These are phyloP conservation scores for Nomada fucata DNA, from an alignment of 2,888 invertebrate genomes.

Conservation along the genomic window DNA sequence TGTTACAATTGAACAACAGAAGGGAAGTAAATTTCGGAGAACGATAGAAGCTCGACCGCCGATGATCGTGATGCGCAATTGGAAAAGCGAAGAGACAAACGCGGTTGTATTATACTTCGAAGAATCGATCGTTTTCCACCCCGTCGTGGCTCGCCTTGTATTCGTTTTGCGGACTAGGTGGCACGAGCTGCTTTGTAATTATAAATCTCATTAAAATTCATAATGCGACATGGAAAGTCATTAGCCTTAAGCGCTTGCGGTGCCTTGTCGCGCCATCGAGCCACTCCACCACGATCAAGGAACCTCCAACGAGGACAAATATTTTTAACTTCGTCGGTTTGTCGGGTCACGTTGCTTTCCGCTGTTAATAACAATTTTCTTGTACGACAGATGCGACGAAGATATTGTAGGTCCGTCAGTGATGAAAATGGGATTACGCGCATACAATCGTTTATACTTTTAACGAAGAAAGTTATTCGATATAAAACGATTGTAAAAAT, in stretches of 20 bases:
- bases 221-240: slow-evolving; percentile 75
- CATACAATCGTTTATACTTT: neutral
- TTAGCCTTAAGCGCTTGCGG: slow-evolving; percentile 71
- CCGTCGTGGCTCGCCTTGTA: slow-evolving; percentile 14
- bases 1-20: neutral
- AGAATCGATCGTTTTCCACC: slow-evolving; percentile 30
- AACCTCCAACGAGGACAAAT: slow-evolving; percentile 28
- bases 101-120: neutral
- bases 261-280: slow-evolving; percentile 30
- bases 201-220: slow-evolving; percentile 82
- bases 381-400: neutral
- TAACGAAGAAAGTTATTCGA: neutral
- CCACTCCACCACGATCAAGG: slow-evolving; percentile 31
- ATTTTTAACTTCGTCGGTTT: slow-evolving; percentile 15
- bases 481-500: too few species aligned
- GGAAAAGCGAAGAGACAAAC: too few species aligned
- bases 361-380: slow-evolving; percentile 17
- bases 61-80: too few species aligned
- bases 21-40: neutral
- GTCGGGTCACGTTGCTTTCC: neutral
- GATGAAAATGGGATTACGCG: neutral
- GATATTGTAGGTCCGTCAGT: neutral
- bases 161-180: slow-evolving; percentile 40
- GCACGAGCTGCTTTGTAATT: slow-evolving; percentile 75
- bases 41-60: too few species aligned